Base-by-base conservation (phyloP, 2,797 vertebrate species). In the Pelochelys cantorii region DNA sequence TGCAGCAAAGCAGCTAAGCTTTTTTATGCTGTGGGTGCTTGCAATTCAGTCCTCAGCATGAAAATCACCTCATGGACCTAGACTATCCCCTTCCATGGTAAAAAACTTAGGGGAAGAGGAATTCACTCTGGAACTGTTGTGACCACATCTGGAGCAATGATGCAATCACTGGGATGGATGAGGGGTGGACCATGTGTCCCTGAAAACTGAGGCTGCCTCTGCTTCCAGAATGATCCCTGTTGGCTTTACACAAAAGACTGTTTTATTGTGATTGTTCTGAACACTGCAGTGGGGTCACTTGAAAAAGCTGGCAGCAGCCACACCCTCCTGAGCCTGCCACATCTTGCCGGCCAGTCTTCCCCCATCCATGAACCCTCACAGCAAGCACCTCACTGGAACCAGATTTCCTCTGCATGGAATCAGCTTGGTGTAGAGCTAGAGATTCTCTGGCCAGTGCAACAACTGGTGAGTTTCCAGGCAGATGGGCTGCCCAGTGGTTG, bases 131-230 rank as follows among this genome's bases (percentile, higher is more conserved):
- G 34, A 37, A 22, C 5, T 74, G 22, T 42, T 74, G 31, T 4
- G 15, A 74, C 22, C 34, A 22, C 5, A 10, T 74, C 3, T 34
- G 68, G 68, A 12, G n/a, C 34, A 71, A 71, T 18, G 34, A 22
- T 12, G 17, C n/a, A 42, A 6, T 42, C 6, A 2, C 37, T 25
- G 12, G 37, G 23, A 13, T 74, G 34, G 71, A 23, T 74, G 71
- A 25, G 23, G 71, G 14, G 4, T 5, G 57, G 5, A 8, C 59
- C 11, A 4, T 55, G 71, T 57, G 62, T 85, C 42, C 12, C 59
- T 31, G 77, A 48, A 5, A 0, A 2, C 15, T 15, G 48, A 52
- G 25, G 31, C 31, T 65, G 62, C 62, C 31, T 15, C 62, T 65
- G 62, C 31, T n/a, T n/a, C 31, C 62, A 18, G 31, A 65, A 29